Percentiles rank a stretch among this genome's conserved stretches.
Conservation (phyloP, 2,888 invertebrate species). For the Erebia palarica region DNA sequence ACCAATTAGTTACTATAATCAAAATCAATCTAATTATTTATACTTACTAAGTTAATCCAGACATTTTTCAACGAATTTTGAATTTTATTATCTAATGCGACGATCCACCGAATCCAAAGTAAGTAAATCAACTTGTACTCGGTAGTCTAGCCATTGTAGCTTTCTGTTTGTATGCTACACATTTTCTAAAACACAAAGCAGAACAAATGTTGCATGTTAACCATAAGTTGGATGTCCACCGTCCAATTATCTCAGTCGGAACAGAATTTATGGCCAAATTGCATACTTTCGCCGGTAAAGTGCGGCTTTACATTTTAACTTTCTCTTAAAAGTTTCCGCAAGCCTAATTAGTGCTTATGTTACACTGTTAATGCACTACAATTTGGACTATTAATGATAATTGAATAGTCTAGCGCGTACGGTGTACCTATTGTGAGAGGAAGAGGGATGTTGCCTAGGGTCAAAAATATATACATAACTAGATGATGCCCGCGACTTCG, state of each 20-base stretch:
- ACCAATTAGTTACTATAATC: too few relatives aligned
- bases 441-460: too few relatives aligned
- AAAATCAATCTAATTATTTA: too few relatives aligned
- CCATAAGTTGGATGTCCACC: conserved; percentile 22
- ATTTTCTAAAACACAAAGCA: background rate
- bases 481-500: too few relatives aligned
- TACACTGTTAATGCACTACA: background rate
- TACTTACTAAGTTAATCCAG: too few relatives aligned
- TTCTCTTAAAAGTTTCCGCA: conserved; percentile 31
- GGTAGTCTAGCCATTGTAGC: too few relatives aligned
- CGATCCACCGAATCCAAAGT: too few relatives aligned
- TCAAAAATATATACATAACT: too few relatives aligned
- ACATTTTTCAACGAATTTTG: too few relatives aligned
- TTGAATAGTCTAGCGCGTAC: background rate
- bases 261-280: conserved; percentile 36
- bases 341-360: conserved; percentile 28
- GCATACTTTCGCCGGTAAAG: conserved; percentile 31
- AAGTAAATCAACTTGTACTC: too few relatives aligned
- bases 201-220: conserved; percentile 14
- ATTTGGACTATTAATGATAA: background rate
- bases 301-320: conserved; percentile 24
- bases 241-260: conserved; percentile 32
- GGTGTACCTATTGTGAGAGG: too few relatives aligned
- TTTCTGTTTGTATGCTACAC: background rate
- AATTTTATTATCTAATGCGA: too few relatives aligned